phyloP scores from a whole-genome alignment of 2,113 vertebrate genomes.

The Sceloporus undulatus region DNA sequence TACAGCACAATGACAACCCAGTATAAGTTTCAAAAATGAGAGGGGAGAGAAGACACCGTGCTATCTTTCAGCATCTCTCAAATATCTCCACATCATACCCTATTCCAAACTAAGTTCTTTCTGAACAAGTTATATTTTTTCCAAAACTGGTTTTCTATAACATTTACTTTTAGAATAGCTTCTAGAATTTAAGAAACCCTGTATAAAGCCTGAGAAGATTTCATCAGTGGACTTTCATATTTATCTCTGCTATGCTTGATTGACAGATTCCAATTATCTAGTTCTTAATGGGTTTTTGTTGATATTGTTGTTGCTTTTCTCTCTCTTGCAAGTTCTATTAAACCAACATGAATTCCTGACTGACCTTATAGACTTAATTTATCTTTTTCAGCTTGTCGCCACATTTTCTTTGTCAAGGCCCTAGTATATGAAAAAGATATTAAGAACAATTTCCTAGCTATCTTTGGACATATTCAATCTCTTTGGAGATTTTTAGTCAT shows the following conservation, averaged over 20 bases:
- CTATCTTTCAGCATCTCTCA: not conserved
- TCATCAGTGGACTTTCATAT: conserved; percentile 10
- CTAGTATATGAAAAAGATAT: not conserved
- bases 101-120: not conserved
- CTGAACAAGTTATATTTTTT: conserved; percentile 3
- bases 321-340: not conserved
- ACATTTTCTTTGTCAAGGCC: not conserved
- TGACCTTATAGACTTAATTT: conserved; percentile 11
- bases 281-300: not conserved
- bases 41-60: too few species aligned
- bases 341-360: not conserved
- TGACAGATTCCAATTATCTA: not conserved
- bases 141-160: not conserved
- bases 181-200: not conserved
- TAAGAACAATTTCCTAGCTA: conserved; percentile 17
- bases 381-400: not conserved
- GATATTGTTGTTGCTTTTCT: not conserved
- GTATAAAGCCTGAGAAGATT: conserved; percentile 22
- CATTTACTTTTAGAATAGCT: conserved; percentile 13
- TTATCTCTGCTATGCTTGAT: not conserved
- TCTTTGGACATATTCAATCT: not conserved
- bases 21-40: not conserved
- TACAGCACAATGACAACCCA: not conserved
- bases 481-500: conserved; percentile 57
- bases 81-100: not conserved